Conservation (phyloP, 2,888 invertebrate genomes). For the Caradrina clavipalpis region DNA sequence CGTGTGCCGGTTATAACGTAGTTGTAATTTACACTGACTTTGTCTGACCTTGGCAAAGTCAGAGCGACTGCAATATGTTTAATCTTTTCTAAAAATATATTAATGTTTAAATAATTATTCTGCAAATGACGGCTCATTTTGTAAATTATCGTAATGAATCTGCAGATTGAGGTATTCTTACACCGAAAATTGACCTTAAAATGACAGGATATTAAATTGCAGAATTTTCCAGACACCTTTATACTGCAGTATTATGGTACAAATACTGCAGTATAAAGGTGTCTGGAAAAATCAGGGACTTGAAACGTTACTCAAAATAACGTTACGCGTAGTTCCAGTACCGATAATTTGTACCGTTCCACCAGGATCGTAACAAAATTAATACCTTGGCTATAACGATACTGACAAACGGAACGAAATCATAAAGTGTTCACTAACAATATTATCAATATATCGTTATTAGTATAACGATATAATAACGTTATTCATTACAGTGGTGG, state of each 20-base stretch:
- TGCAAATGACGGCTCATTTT: background rate
- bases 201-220: background rate
- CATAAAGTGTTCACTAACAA: too few species aligned
- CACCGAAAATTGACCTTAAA: background rate
- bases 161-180: background rate
- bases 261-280: too few species aligned
- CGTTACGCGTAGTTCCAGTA: too few species aligned
- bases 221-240: constrained; percentile 7
- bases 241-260: background rate
- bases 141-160: background rate
- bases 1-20: constrained; percentile 1
- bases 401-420: too few species aligned
- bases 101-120: background rate
- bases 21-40: constrained; percentile 22
- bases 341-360: too few species aligned
- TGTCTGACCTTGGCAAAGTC: constrained; percentile 32
- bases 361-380: too few species aligned
- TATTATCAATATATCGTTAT: too few species aligned
- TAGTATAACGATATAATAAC: too few species aligned
- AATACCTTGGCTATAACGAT: too few species aligned
- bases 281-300: too few species aligned
- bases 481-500: too few species aligned
- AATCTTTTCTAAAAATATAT: constrained; percentile 26
- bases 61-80: constrained; percentile 27
- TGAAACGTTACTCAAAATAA: too few species aligned